Percentiles rank a stretch among this genome's conserved stretches.
Conservation (phyloP, 2,888 invertebrate species). For the Cabera pusaria region DNA sequence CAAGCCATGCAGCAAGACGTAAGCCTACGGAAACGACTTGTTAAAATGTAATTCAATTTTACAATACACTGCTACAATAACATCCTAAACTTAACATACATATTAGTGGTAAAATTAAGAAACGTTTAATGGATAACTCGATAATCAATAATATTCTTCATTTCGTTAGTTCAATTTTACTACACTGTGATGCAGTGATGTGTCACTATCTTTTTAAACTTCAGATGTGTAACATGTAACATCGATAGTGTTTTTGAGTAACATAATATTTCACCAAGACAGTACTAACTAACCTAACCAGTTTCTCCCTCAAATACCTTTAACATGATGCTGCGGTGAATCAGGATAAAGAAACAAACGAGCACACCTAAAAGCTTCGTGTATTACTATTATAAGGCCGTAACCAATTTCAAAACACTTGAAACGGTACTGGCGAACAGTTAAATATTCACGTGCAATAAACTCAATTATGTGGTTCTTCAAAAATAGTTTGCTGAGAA, state of each 20-base stretch:
- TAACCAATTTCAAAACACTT: too few species aligned
- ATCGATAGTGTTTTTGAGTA: too few species aligned
- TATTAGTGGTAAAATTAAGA: too few species aligned
- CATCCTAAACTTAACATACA: too few species aligned
- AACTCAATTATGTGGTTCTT: slow-evolving; percentile 13
- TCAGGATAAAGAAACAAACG: slow-evolving; percentile 12
- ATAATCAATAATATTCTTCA: too few species aligned
- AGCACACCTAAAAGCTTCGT: slow-evolving; percentile 5
- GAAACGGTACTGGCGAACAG: slow-evolving; percentile 24
- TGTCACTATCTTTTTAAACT: too few species aligned
- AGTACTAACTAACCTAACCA: too few species aligned
- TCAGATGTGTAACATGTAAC: too few species aligned
- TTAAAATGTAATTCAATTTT: slow-evolving; percentile 52
- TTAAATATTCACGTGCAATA: slow-evolving; percentile 32
- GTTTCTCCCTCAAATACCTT: slow-evolving; percentile 9
- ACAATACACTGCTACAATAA: too few species aligned
- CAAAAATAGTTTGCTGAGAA: too few species aligned
- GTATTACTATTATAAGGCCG: slow-evolving; percentile 7
- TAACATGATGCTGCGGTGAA: slow-evolving; percentile 13
- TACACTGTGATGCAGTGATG: not conserved
- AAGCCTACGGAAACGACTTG: slow-evolving; percentile 47
- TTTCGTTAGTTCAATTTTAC: not conserved
- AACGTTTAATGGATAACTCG: too few species aligned
- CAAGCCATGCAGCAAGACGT: too few species aligned
- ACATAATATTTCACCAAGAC: not conserved